Base-by-base conservation (phyloP, 1,140 invertebrate species). In the Anastrepha ludens region DNA sequence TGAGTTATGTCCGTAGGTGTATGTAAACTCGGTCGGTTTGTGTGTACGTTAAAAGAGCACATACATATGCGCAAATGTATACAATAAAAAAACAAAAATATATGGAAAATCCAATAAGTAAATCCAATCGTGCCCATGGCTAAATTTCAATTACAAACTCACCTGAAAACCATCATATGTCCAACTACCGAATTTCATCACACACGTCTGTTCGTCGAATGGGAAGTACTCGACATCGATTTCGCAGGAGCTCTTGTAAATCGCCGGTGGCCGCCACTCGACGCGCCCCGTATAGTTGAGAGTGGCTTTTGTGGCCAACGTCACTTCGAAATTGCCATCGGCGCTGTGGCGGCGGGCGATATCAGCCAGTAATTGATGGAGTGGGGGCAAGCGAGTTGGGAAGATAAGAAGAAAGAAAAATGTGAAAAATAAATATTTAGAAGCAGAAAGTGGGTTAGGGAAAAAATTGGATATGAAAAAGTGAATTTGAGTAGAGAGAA, bases 171-270 rank as follows among this genome's bases (percentile, higher is more conserved):
- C 97, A 93, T 98, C 97, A 94, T 97, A 98, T 86, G 98, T 99
- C 98, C 98, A 99, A 87, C 98, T 98, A 90, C 98, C 98, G 93
- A 99, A 99, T 93, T 97, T 97, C 96, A 98, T 97, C 85, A 96
- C 95, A 94, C 98, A 99, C 90, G 97, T 98, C 95, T 98, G 98
- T 94, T 98, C 97, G 94, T 98, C 98, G 94, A 98, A 98, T 86
- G 98, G 98, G 95, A 98, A 98, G 95, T 98, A 98, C 94, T 98
- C 98, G 90, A 99, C 98, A 94, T 98, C 97, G 92, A 99, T 99
- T 95, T 98, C 97, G 93, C 98, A 98, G 91, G 97, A 97, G 91
- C 97, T 97, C 94, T 98, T 98, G 95, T 98, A 99, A 94, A 99
- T 98, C 89, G 98, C 98, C 67, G 98, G 98, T 87, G 98, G 98